Evolutionary conservation across 2,888 invertebrate species (phyloP).

Genomic region (Epinotia brunnichana): DNA sequence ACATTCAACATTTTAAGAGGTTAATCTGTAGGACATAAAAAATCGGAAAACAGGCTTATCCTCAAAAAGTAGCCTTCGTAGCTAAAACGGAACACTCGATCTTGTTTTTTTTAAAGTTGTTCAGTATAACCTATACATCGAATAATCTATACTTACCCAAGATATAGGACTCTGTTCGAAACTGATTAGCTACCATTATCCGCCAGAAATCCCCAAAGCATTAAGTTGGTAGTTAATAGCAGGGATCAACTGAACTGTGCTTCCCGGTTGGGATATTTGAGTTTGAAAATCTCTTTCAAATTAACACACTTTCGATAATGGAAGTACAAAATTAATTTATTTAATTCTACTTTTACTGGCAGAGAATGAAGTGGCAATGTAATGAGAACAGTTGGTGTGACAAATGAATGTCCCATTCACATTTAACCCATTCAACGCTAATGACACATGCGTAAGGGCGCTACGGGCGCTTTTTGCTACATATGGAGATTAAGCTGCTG

Average conservation of each 20-base stretch:
- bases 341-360: not conserved
- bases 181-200: conserved; percentile 24
- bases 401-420: too few relatives aligned
- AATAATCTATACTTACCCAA: not conserved
- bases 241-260: not conserved
- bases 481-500: too few relatives aligned
- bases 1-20: too few relatives aligned
- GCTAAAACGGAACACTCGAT: too few relatives aligned
- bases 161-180: not conserved
- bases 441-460: too few relatives aligned
- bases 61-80: too few relatives aligned
- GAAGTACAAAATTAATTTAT: not conserved
- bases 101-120: too few relatives aligned
- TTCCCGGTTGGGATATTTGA: not conserved
- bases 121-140: too few relatives aligned
- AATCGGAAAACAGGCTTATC: too few relatives aligned
- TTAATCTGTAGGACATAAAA: too few relatives aligned
- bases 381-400: not conserved
- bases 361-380: not conserved
- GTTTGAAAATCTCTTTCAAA: not conserved
- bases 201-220: conserved; percentile 11
- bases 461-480: too few relatives aligned
- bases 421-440: too few relatives aligned
- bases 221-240: conserved; percentile 31
- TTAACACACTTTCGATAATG: not conserved